Base-by-base conservation (phyloP, 64 coral and sea anemone species). In the Pocillopora verrucosa region DNA sequence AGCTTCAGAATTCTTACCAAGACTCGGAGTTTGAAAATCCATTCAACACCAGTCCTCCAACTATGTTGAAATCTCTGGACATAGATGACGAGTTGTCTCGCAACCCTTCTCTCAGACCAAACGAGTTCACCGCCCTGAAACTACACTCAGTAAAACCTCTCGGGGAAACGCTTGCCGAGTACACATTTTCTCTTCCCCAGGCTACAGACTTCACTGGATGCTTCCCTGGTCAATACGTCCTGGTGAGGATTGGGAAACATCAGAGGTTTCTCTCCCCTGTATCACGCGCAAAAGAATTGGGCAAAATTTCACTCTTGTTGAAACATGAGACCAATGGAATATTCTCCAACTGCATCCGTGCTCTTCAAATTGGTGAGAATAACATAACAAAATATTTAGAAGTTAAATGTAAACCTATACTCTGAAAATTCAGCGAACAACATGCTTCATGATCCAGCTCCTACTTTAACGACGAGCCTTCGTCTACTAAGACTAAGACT, bases 21-120 rank as follows among this genome's bases (percentile, higher is more conserved):
- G 82, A 94, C 58, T 86, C 81, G 2, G 93, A 94, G 74, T 94
- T 94, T 87, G 88, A 94, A 34, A 94, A 94, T 34, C 93, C 93
- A 30, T 94, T 94, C 93, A 91, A 90, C 82, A 91, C 82, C 75
- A 91, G 61, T 30, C 82, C 93, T 22, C 93, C 93, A 9, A 83
- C 89, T 41, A 76, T 61, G 72, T 15, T 56, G 60, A 89, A 89
- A 13, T 58, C 93, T 80, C 56, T 91, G 26, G 59, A 60, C 34
- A 74, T 37, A 11, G 73, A 45, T 73, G 65, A 94, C 56, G 88
- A 75, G 22, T 64, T 72, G 16, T 68, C 73, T 15, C 93, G 86
- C 51, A 10, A 91, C 9, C 75, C 93, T 26, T 88, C 80, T 73
- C 93, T 94, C 36, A 81, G 81, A 75, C 67, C 93, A 0, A 75